phyloP scores from a whole-genome alignment of 2,888 invertebrate genomes.

The Brenthis ino region DNA sequence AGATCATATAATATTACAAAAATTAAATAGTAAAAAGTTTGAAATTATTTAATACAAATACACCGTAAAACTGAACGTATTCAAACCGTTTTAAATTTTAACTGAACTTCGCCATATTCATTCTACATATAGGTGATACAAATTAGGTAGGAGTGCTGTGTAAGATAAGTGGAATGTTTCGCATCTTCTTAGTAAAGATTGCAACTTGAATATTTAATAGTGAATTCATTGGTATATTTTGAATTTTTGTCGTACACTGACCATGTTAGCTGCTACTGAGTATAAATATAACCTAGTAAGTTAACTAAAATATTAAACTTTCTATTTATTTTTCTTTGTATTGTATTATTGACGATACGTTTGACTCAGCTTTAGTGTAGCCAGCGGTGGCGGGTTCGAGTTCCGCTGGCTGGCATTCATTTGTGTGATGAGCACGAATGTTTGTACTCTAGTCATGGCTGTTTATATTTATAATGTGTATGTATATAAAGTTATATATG shows the following conservation, averaged over 20 bases:
- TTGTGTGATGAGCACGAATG: too few relatives aligned
- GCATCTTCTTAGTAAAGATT: background rate
- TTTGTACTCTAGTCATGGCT: too few relatives aligned
- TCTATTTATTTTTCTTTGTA: too few relatives aligned
- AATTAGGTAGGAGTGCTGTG: conserved; percentile 1
- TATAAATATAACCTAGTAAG: too few relatives aligned
- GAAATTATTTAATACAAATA: background rate
- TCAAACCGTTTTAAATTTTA: conserved; percentile 7
- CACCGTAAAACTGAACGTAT: conserved; percentile 8
- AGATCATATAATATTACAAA: background rate
- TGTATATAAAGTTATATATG: too few relatives aligned
- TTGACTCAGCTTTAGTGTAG: too few relatives aligned
- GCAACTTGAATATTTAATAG: conserved; percentile 5
- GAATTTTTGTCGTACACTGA: background rate
- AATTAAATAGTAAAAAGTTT: background rate
- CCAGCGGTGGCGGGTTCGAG: too few relatives aligned
- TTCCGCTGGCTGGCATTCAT: too few relatives aligned
- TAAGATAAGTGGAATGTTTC: conserved; percentile 17
- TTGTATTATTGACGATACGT: too few relatives aligned
- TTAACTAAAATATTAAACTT: too few relatives aligned
- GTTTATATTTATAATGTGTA: too few relatives aligned
- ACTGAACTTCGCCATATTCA: conserved; percentile 11
- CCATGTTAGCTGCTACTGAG: too few relatives aligned
- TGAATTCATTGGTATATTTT: background rate
- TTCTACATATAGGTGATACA: background rate